Conservation (phyloP, 2,797 vertebrate genomes). For the Platalea minor region DNA sequence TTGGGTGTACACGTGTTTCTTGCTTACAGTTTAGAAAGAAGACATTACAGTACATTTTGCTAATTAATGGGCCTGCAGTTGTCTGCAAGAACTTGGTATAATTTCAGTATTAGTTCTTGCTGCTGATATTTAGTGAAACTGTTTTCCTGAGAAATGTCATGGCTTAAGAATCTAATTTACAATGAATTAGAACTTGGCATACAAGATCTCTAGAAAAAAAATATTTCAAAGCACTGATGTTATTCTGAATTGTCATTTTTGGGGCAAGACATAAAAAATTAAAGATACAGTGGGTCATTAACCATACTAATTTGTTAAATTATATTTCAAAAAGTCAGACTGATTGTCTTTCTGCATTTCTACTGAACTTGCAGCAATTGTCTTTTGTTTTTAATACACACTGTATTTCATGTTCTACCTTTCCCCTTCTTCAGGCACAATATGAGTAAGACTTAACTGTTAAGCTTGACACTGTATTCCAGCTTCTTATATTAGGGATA, state of each 20-base stretch:
- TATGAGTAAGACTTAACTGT: not conserved
- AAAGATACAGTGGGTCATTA: not conserved
- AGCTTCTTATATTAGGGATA: not conserved
- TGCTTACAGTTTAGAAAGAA: not conserved
- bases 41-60: not conserved
- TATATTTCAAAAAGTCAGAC: not conserved
- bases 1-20: not conserved
- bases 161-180: conserved; percentile 6
- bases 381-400: not conserved
- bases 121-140: not conserved
- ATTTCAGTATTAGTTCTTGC: not conserved
- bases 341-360: not conserved
- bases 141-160: not conserved
- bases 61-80: not conserved
- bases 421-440: not conserved
- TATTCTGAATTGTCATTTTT: not conserved
- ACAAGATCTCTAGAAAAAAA: not conserved
- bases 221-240: not conserved
- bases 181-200: not conserved
- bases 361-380: not conserved
- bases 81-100: not conserved
- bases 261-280: not conserved
- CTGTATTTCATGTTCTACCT: not conserved
- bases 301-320: not conserved
- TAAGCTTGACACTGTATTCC: not conserved